Evolutionary conservation across 2,888 invertebrate genomes (phyloP).

Genomic region (Charanyca ferruginea): DNA sequence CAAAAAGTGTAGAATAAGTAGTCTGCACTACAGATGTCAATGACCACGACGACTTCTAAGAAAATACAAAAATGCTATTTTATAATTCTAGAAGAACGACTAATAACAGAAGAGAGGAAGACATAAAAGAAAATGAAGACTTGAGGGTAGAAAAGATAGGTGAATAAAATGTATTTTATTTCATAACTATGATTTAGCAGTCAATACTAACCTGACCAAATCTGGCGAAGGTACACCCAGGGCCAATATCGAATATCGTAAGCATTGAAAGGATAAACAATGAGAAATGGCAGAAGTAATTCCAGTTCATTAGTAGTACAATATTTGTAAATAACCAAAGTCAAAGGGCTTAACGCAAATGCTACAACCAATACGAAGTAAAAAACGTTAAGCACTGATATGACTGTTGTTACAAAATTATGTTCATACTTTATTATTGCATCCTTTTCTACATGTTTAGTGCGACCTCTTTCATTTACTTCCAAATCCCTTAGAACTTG

Average conservation of each 20-base stretch:
- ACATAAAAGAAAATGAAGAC: neutral
- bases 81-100: neutral
- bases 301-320: constrained; percentile 68
- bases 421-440: constrained; percentile 67
- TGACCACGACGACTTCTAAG: constrained; percentile 69
- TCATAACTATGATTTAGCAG: neutral
- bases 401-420: constrained; percentile 68
- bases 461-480: constrained; percentile 45
- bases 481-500: constrained; percentile 68
- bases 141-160: no score
- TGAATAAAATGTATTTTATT: no score
- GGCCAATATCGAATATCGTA: constrained; percentile 76
- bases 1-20: constrained; percentile 76
- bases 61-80: constrained; percentile 19
- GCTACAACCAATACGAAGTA: constrained; percentile 64
- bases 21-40: constrained; percentile 68
- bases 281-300: constrained; percentile 73
- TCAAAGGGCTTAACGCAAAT: constrained; percentile 72
- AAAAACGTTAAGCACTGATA: constrained; percentile 70
- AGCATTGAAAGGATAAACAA: constrained; percentile 80
- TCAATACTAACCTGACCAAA: constrained; percentile 76
- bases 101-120: neutral
- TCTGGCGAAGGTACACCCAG: constrained; percentile 76
- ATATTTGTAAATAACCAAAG: constrained; percentile 72
- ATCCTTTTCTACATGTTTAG: constrained; percentile 52